Percentiles rank a stretch among this genome's conserved stretches.
Evolutionary conservation across 2,888 invertebrate genomes (phyloP).

Genomic region (Sympetrum striolatum): DNA sequence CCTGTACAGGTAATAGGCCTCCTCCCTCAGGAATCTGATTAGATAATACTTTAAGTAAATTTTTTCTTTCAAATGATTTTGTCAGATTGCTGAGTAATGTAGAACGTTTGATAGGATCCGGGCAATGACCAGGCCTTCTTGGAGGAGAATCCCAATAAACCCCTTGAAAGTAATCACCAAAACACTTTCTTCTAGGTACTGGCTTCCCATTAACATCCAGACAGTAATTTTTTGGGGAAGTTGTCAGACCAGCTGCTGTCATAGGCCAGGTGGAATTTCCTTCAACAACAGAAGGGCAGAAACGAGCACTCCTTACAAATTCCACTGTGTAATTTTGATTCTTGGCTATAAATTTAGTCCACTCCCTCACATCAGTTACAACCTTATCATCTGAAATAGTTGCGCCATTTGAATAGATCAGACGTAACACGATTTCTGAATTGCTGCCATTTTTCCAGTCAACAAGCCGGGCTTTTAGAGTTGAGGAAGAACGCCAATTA

Average conservation of each 20-base stretch:
- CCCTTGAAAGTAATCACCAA: conserved; percentile 46
- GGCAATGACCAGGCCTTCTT: neutral
- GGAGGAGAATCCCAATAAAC: conserved; percentile 44
- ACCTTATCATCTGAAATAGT: neutral
- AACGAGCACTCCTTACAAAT: conserved; percentile 45
- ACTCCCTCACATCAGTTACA: neutral
- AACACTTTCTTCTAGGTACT: conserved; percentile 21
- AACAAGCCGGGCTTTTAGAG: neutral
- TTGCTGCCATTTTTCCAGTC: neutral
- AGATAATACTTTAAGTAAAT: neutral
- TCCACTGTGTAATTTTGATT: neutral
- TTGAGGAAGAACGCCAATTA: neutral
- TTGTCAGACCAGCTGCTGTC: conserved; percentile 26
- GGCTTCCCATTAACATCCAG: conserved; percentile 10
- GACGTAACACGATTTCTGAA: neutral
- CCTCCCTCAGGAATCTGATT: neutral
- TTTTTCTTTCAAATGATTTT: neutral
- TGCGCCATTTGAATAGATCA: neutral
- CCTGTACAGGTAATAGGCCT: neutral
- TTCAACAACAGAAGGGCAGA: conserved; percentile 24
- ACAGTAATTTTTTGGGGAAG: conserved; percentile 39
- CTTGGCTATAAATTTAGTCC: neutral
- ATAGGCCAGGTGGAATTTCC: conserved; percentile 43
- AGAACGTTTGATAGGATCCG: neutral
- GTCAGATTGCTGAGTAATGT: neutral